Conservation (phyloP, 53 echinoderm and acorn worm species). For the Crossaster papposus region DNA sequence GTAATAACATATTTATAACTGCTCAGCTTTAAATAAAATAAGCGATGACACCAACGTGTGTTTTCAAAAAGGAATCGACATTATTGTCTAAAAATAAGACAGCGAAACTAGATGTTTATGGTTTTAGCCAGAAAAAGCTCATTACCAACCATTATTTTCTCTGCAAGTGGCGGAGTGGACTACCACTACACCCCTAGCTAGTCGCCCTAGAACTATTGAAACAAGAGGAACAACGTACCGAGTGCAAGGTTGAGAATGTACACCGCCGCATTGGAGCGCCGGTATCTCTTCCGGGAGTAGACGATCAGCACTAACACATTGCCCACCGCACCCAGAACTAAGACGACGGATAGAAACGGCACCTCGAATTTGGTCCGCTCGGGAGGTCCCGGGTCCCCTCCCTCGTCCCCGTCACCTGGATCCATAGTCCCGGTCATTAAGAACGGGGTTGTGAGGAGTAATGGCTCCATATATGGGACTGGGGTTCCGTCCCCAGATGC, state of each 20-base stretch:
- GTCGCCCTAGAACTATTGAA: too few species aligned
- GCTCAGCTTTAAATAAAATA: too few species aligned
- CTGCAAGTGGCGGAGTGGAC: too few species aligned
- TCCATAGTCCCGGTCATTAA: neutral
- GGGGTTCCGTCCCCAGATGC: neutral
- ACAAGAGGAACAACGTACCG: constrained; percentile 61
- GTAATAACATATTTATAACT: too few species aligned
- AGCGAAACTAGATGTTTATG: too few species aligned
- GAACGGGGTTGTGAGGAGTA: neutral
- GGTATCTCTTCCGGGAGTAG: constrained; percentile 58
- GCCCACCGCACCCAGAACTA: constrained; percentile 69
- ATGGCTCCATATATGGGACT: neutral
- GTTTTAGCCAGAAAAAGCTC: too few species aligned
- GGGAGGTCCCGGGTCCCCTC: neutral
- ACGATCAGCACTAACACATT: constrained; percentile 72
- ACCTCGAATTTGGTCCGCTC: constrained; percentile 40
- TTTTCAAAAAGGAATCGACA: too few species aligned
- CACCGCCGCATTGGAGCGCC: constrained; percentile 72
- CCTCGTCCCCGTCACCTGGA: neutral
- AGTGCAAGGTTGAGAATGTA: constrained; percentile 83
- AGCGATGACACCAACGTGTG: too few species aligned
- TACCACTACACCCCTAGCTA: too few species aligned
- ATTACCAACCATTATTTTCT: too few species aligned
- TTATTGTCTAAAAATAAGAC: too few species aligned
- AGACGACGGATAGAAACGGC: constrained; percentile 58